Evolutionary conservation across 2,113 vertebrate genomes (phyloP).

Genomic region (Bufo gargarizans): DNA sequence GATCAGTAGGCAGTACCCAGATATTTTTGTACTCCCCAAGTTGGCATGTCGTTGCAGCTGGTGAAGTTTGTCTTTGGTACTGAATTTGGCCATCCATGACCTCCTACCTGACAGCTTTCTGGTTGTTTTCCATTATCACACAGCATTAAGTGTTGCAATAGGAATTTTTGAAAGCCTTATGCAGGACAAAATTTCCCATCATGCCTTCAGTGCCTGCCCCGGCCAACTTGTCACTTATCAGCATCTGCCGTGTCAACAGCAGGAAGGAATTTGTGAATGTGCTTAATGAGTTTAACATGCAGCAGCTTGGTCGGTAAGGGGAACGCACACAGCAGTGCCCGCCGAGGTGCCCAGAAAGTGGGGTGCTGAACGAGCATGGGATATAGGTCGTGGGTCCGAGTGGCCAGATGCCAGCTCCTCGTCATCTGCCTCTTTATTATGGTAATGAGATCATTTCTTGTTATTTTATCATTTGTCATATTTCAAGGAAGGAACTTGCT

Average conservation of each 20-base stretch:
- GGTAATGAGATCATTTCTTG: conserved; percentile 62
- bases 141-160: not conserved
- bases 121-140: no score
- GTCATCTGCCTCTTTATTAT: conserved; percentile 67
- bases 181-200: conserved; percentile 66
- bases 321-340: not conserved
- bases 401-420: conserved; percentile 69
- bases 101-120: no score
- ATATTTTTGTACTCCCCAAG: no score
- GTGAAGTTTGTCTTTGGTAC: no score
- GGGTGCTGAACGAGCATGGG: conserved; percentile 56
- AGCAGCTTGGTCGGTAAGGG: not conserved
- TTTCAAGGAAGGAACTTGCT: not conserved
- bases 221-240: conserved; percentile 30
- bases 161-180: not conserved
- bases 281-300: conserved; percentile 22
- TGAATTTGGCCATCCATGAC: no score
- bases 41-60: no score
- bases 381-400: conserved; percentile 60
- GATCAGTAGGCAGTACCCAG: no score
- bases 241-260: conserved; percentile 26
- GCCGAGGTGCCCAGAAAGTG: not conserved
- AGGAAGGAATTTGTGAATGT: conserved; percentile 38
- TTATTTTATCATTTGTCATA: not conserved
- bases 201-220: conserved; percentile 53